Evolutionary conservation across 1,140 invertebrate genomes (phyloP).

Genomic region (Trichomalopsis sarcophagae): DNA sequence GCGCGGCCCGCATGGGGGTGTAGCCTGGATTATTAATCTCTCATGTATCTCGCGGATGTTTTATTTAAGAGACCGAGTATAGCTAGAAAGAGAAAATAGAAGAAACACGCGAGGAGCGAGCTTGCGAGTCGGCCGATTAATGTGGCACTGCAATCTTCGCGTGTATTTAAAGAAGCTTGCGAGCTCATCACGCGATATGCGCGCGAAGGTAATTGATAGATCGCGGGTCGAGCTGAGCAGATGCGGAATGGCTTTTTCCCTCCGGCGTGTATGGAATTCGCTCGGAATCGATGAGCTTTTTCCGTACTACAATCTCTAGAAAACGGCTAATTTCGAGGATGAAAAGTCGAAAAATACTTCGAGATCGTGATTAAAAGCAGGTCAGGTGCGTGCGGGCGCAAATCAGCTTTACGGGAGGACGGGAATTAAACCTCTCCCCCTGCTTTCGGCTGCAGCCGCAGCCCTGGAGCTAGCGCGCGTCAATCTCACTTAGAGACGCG

Average conservation of each 20-base stretch:
- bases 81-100: not conserved
- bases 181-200: slow-evolving; percentile 36
- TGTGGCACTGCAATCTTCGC: slow-evolving; percentile 15
- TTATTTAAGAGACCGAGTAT: slow-evolving; percentile 32
- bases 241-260: not conserved
- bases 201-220: slow-evolving; percentile 5
- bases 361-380: too few species aligned
- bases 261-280: too few species aligned
- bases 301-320: too few species aligned
- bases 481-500: slow-evolving; percentile 56
- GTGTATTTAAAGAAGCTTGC: slow-evolving; percentile 52
- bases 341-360: too few species aligned
- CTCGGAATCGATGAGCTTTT: too few species aligned
- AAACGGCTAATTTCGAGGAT: too few species aligned
- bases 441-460: not conserved
- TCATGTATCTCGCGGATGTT: slow-evolving; percentile 40
- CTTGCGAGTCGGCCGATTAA: not conserved
- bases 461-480: slow-evolving; percentile 13
- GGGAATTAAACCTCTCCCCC: slow-evolving; percentile 9
- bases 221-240: not conserved
- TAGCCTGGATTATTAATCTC: slow-evolving; percentile 48
- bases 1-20: too few species aligned
- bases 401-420: not conserved
- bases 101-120: not conserved
- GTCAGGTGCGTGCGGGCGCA: not conserved